Base-by-base conservation (phyloP, 2,797 vertebrate genomes). In the Argentina silus region DNA sequence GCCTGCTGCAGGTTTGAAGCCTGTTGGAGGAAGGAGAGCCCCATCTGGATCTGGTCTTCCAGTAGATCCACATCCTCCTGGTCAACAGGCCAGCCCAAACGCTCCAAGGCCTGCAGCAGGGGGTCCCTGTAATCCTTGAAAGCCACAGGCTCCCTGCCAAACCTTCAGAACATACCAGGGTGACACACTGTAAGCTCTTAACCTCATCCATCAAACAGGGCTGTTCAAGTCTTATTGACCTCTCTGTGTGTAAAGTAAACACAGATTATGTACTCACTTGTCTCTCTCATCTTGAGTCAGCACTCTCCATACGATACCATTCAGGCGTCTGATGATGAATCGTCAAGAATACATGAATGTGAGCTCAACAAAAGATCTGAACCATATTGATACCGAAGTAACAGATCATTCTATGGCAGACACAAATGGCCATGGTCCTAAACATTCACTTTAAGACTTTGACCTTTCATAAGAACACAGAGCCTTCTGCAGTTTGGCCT, bases 381-480 rank as follows among this genome's bases (percentile, higher is more conserved):
- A 36, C 27, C 27, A 36, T 36, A 36, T 36, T 36, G 27, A 36
- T 36, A 36, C 27, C 4, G 27, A 1, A 36, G 27, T 36, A 36
- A n/a, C n/a, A n/a, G n/a, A n/a, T n/a, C n/a, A n/a, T n/a, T n/a
- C n/a, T n/a, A n/a, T n/a, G n/a, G n/a, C n/a, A n/a, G n/a, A n/a
- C n/a, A n/a, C n/a, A n/a, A n/a, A n/a, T n/a, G n/a, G n/a, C n/a
- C n/a, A n/a, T n/a, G n/a, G n/a, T n/a, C n/a, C n/a, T 36, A 36
- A 36, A 36, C 27, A 36, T 36, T 36, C 27, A 36, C 27, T 36
- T 36, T 36, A 36, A 36, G 27, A 36, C 27, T 1, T 91, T 93
- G 84, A 91, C 94, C 89, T 95, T 88, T 95, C 86, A 77, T 92
- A 95, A 55, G 78, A 86, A 75, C 84, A 86, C 80, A 95, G 86